phyloP scores from a whole-genome alignment of 2,888 invertebrate genomes.

The Saturnia japonica region DNA sequence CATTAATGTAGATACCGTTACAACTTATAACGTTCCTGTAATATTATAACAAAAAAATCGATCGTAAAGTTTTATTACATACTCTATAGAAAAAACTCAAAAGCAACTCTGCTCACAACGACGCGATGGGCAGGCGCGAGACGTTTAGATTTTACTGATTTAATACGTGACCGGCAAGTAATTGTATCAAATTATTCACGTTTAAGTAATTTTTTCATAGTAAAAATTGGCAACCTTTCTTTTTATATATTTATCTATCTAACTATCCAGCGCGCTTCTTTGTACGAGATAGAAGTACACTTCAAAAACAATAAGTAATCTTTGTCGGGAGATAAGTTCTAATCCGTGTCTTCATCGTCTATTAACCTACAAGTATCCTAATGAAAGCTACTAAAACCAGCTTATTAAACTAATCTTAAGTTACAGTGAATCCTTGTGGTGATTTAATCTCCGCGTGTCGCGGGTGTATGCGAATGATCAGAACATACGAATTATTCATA shows the following conservation, averaged over 20 bases:
- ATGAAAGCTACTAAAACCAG: too few relatives aligned
- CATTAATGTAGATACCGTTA: background rate
- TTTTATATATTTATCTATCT: too few relatives aligned
- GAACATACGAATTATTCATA: too few relatives aligned
- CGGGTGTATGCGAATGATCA: too few relatives aligned
- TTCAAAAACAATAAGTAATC: too few relatives aligned
- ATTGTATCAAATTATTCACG: background rate
- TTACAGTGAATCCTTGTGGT: too few relatives aligned
- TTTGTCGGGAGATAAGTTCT: too few relatives aligned
- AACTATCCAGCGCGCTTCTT: background rate
- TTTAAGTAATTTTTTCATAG: background rate
- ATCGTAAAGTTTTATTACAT: background rate
- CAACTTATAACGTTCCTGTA: background rate
- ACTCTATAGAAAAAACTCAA: background rate
- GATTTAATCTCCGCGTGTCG: too few relatives aligned
- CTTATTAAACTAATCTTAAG: too few relatives aligned
- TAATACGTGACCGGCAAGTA: background rate
- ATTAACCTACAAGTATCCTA: too few relatives aligned
- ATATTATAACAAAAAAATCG: background rate
- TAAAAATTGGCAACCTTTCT: background rate
- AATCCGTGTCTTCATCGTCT: too few relatives aligned
- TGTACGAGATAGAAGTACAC: background rate
- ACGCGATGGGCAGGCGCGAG: background rate
- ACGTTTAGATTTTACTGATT: background rate
- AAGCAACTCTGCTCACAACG: background rate